phyloP scores from a whole-genome alignment of 2,113 vertebrate genomes.

The Aegithalos caudatus region DNA sequence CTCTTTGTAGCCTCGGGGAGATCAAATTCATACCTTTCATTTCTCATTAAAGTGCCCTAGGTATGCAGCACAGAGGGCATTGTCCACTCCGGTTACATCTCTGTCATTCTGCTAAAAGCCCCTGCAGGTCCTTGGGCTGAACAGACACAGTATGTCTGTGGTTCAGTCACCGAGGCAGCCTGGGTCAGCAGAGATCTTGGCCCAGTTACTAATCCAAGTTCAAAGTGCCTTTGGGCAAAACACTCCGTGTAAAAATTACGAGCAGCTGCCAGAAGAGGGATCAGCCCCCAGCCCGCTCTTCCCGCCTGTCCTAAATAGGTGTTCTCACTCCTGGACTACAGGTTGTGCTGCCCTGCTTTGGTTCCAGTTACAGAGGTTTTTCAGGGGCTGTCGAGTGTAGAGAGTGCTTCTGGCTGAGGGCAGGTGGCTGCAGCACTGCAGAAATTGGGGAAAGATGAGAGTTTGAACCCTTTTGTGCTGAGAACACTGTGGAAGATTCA shows the following conservation, averaged over 20 bases:
- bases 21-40: conserved; percentile 27
- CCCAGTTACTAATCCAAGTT: background rate
- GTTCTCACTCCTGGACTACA: background rate
- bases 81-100: background rate
- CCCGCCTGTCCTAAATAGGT: background rate
- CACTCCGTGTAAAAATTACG: background rate
- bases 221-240: background rate
- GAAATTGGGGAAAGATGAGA: background rate
- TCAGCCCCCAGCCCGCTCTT: background rate
- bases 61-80: background rate
- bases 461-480: background rate
- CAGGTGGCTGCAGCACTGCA: background rate
- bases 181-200: background rate
- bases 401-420: background rate
- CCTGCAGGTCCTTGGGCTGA: background rate
- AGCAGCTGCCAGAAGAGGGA: background rate
- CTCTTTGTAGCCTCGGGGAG: background rate
- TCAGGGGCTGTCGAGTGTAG: background rate
- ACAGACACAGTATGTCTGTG: background rate
- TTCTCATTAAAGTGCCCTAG: background rate
- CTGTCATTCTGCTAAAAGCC: background rate
- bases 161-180: background rate
- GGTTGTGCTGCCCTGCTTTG: background rate
- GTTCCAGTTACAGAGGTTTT: background rate
- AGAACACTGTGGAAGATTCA: background rate